Evolutionary conservation across 23 tunicate genomes (phyloP).

Genomic region (Phallusia fumigata): DNA sequence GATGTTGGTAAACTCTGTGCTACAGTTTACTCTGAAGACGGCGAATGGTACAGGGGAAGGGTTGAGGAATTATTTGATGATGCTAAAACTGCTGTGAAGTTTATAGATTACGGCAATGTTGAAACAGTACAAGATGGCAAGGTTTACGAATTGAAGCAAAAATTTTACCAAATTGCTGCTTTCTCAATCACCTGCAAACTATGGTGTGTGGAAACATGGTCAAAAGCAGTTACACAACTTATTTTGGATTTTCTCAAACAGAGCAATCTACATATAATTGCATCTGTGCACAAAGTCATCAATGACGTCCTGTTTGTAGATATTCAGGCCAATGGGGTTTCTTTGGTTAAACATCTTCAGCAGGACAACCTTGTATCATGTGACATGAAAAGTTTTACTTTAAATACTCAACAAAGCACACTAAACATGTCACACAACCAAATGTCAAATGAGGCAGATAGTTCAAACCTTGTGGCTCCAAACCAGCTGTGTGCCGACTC

Average conservation of each 20-base stretch:
- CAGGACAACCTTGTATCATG: too few relatives aligned
- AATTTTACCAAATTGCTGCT: background rate
- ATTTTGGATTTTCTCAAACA: background rate
- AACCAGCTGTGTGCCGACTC: too few relatives aligned
- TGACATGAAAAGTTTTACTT: too few relatives aligned
- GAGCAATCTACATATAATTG: background rate
- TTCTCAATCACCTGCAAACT: background rate
- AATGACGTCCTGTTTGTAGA: background rate
- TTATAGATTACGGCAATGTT: background rate
- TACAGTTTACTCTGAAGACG: constrained; percentile 7
- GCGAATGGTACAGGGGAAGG: background rate
- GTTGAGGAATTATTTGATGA: background rate
- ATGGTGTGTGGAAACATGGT: background rate
- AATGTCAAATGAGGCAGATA: too few relatives aligned
- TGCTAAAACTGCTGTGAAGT: background rate
- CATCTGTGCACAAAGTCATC: background rate
- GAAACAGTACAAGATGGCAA: background rate
- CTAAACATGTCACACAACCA: too few relatives aligned
- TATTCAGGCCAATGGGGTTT: background rate
- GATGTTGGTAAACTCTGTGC: background rate
- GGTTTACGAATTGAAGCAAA: background rate
- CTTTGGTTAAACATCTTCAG: background rate
- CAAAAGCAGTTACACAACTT: background rate
- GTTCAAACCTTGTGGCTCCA: too few relatives aligned
- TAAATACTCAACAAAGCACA: too few relatives aligned